Conservation (phyloP, 2,888 invertebrate genomes). For the Cepaea hortensis region DNA sequence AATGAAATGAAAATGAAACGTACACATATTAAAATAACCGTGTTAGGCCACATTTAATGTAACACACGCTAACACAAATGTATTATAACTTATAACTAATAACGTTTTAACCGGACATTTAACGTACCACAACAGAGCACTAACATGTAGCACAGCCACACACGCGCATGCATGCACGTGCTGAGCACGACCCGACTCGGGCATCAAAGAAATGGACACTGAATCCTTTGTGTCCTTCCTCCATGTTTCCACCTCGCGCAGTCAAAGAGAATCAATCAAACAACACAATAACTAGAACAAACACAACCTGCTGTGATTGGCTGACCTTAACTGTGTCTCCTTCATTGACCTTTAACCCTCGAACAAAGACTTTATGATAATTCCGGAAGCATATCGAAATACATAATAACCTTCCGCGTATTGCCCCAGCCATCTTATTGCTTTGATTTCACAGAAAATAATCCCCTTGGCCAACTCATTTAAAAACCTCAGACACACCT, state of each 20-base stretch:
- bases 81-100: too few species aligned
- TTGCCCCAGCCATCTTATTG: not conserved
- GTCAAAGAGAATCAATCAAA: slow-evolving; percentile 2
- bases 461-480: not conserved
- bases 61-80: too few species aligned
- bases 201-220: not conserved
- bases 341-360: slow-evolving; percentile 3
- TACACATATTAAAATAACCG: too few species aligned
- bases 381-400: not conserved
- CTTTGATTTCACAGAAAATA: slow-evolving; percentile 22
- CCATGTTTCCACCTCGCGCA: too few species aligned
- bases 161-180: not conserved
- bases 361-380: slow-evolving; percentile 19
- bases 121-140: too few species aligned
- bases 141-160: too few species aligned
- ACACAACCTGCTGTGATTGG: slow-evolving; percentile 5
- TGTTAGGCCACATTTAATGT: too few species aligned
- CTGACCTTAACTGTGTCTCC: slow-evolving; percentile 12
- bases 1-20: too few species aligned
- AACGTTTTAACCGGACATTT: too few species aligned
- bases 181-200: not conserved
- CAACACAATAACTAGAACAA: not conserved
- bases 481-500: slow-evolving; percentile 5
- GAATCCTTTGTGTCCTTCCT: too few species aligned
- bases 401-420: slow-evolving; percentile 17